These are phyloP conservation scores for Neuroscelio doddi DNA, from an alignment of 2,888 invertebrate species.

Conservation along the genomic window DNA sequence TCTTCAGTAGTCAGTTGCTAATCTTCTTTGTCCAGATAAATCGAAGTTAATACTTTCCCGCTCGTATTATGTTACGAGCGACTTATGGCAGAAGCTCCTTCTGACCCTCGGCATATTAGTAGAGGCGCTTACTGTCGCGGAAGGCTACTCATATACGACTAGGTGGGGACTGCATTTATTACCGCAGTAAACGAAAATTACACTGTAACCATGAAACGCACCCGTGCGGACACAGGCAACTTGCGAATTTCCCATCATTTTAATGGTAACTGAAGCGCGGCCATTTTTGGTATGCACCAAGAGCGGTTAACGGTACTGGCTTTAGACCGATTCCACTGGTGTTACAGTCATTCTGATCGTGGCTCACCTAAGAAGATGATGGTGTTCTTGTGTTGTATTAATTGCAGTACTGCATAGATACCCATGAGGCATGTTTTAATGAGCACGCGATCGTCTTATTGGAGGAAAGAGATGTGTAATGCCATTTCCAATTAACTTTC, in stretches of 20 bases:
- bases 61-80: constrained; percentile 12
- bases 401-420: constrained; percentile 34
- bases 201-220: constrained; percentile 53
- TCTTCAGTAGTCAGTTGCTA: background rate
- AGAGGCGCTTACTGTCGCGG: constrained; percentile 52
- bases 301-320: constrained; percentile 49
- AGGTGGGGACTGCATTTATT: constrained; percentile 63
- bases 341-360: constrained; percentile 27
- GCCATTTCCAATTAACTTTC: constrained; percentile 26
- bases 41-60: constrained; percentile 13
- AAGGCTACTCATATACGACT: constrained; percentile 45
- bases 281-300: constrained; percentile 62
- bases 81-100: constrained; percentile 15
- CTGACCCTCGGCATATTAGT: constrained; percentile 25
- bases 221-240: constrained; percentile 43
- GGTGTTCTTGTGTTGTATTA: constrained; percentile 38
- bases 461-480: constrained; percentile 31
- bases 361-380: constrained; percentile 34
- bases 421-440: constrained; percentile 36
- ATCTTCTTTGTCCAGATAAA: constrained; percentile 25
- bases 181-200: constrained; percentile 66
- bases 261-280: constrained; percentile 59
- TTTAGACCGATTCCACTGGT: constrained; percentile 34
- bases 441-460: constrained; percentile 17
- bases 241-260: constrained; percentile 65